These are phyloP conservation scores for Chrysotoxum bicinctum DNA, from an alignment of 2,888 invertebrate species.

Conservation along the genomic window DNA sequence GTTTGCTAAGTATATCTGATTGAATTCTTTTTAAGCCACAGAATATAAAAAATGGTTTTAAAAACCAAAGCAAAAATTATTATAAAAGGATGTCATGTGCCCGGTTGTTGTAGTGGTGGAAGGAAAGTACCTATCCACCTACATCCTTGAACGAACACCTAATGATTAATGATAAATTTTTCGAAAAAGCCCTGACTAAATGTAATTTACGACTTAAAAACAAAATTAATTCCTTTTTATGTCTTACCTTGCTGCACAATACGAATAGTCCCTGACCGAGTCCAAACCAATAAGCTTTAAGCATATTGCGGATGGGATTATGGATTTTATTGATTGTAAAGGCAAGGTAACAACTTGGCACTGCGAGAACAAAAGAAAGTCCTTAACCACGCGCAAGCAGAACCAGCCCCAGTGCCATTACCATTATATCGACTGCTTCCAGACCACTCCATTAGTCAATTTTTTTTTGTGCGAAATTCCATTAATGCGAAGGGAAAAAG, in stretches of 20 bases:
- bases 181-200: constrained; percentile 19
- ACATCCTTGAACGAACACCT: constrained; percentile 37
- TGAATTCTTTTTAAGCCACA: constrained; percentile 44
- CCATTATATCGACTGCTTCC: neutral
- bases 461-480: constrained; percentile 52
- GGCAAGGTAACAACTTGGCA: constrained; percentile 25
- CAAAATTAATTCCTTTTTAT: constrained; percentile 27
- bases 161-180: constrained; percentile 70
- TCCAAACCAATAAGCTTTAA: constrained; percentile 34
- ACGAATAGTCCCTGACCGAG: neutral
- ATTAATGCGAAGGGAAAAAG: constrained; percentile 44
- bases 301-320: constrained; percentile 61
- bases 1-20: constrained; percentile 61
- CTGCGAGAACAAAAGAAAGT: constrained; percentile 28
- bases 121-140: neutral
- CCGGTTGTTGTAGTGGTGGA: neutral
- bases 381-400: neutral
- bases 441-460: constrained; percentile 52
- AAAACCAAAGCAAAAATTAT: constrained; percentile 19
- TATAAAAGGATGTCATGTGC: constrained; percentile 16
- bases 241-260: neutral
- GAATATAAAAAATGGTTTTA: neutral
- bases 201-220: constrained; percentile 45
- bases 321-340: constrained; percentile 62
- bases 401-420: neutral